Base-by-base conservation (phyloP, 2,113 vertebrate genomes). In the Seriola rivoliana region DNA sequence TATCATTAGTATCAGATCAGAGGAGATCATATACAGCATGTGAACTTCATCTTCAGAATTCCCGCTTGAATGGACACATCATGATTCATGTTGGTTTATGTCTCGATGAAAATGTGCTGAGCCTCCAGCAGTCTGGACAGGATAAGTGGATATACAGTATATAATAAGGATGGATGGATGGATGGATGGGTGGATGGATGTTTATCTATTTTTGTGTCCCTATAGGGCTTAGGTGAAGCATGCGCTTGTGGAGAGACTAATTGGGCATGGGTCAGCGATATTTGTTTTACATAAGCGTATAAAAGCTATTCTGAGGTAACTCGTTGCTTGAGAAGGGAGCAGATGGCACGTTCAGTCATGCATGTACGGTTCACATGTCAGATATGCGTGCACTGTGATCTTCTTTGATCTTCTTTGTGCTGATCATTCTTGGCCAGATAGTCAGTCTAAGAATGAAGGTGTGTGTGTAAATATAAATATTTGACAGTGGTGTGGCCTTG, bases 261-360 rank as follows among this genome's bases (percentile, higher is more conserved):
- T 75, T 75, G 80, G 69, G 9, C 71, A 87, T 58, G 89, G 89
- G 85, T 87, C 88, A 86, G 67, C 84, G 86, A 54, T 42, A 80
- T 85, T 88, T 85, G 10, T 85, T 85, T 92, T 89, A 91, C 13
- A 14, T 85, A 87, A 89, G 78, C 84, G 69, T 25, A 80, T 80
- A 85, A 88, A 80, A 50, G 84, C 89, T 86, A 84, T 82, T 89
- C 84, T 78, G 80, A 88, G 91, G 84, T 17, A 82, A 80, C 66
- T 71, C 42, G 1, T 59, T 82, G 78, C 73, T 85, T 88, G 42
- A 89, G 64, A 84, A 73, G 63, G 72, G 77, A 93, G 89, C 94
- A 94, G 94, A 94, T 94, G 95, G 93, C 71, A 4, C 3, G 34
- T 11, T 84, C 84, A 87, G 74, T 78, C 89, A 92, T 86, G 93